These are phyloP conservation scores for Chaetophractus vellerosus DNA, from an alignment of 2,797 vertebrate genomes.

Conservation along the genomic window DNA sequence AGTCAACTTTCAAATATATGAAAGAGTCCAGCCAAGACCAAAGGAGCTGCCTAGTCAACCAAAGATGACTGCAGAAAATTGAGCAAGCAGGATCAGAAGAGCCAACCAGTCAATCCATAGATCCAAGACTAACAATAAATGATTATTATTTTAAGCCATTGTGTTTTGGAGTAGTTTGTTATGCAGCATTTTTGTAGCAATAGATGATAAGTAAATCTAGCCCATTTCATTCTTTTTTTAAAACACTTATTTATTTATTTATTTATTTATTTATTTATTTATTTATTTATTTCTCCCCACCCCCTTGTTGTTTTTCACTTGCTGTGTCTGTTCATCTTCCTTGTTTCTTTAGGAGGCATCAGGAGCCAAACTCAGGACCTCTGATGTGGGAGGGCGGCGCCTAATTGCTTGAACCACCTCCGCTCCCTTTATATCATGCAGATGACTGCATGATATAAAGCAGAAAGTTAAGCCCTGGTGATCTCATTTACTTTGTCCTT, in stretches of 20 bases:
- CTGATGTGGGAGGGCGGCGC: no score
- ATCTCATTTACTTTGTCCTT: not conserved
- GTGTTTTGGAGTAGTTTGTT: not conserved
- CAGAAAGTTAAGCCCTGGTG: not conserved
- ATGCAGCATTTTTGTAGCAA: not conserved
- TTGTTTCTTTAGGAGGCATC: no score
- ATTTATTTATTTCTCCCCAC: no score
- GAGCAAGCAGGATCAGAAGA: not conserved
- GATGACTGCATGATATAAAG: not conserved
- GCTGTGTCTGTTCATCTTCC: no score
- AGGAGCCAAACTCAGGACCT: no score
- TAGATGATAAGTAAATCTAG: not conserved
- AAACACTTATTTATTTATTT: no score
- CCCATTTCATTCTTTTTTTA: not conserved
- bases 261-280: no score
- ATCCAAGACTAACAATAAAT: not conserved
- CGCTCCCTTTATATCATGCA: no score
- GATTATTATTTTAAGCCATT: conserved; percentile 22
- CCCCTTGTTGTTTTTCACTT: no score
- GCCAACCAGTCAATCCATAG: not conserved
- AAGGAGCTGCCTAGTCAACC: not conserved
- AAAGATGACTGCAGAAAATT: not conserved
- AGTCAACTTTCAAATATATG: not conserved
- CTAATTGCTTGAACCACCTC: no score
- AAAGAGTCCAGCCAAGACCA: not conserved